phyloP scores from a whole-genome alignment of 2,888 invertebrate species.

The Acleris sparsana region DNA sequence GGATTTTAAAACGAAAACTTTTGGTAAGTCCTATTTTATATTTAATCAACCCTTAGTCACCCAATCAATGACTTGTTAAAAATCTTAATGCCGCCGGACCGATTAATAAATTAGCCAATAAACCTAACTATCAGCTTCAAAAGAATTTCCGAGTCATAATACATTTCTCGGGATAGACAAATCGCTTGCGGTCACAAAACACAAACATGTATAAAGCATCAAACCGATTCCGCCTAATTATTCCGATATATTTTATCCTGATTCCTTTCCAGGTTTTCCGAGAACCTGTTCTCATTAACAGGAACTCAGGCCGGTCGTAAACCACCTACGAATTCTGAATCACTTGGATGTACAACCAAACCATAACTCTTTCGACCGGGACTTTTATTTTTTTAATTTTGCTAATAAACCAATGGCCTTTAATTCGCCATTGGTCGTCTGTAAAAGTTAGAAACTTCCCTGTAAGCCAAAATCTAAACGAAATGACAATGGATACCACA shows the following conservation, averaged over 20 bases:
- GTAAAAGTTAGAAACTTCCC: not conserved
- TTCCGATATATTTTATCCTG: constrained; percentile 26
- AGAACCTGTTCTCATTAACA: constrained; percentile 34
- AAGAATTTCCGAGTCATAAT: constrained; percentile 1
- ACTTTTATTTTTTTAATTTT: constrained; percentile 26
- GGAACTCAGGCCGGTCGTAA: constrained; percentile 27
- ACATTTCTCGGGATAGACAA: constrained; percentile 13
- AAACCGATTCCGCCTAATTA: constrained; percentile 22
- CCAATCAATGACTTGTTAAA: not conserved
- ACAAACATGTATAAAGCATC: constrained; percentile 13
- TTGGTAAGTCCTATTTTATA: too few species aligned
- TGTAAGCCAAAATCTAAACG: too few species aligned
- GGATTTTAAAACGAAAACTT: too few species aligned
- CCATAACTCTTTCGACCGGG: constrained; percentile 28
- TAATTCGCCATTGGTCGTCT: constrained; percentile 14
- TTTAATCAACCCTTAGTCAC: not conserved
- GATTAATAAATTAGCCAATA: not conserved
- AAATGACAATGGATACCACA: too few species aligned
- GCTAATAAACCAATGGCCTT: constrained; percentile 17
- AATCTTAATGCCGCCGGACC: not conserved
- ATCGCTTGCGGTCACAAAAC: constrained; percentile 19
- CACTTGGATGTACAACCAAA: constrained; percentile 16
- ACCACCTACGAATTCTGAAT: constrained; percentile 36
- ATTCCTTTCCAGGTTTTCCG: constrained; percentile 25
- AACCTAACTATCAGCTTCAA: not conserved